These are phyloP conservation scores for Electrophaes corylata DNA, from an alignment of 2,888 invertebrate genomes.

Conservation along the genomic window DNA sequence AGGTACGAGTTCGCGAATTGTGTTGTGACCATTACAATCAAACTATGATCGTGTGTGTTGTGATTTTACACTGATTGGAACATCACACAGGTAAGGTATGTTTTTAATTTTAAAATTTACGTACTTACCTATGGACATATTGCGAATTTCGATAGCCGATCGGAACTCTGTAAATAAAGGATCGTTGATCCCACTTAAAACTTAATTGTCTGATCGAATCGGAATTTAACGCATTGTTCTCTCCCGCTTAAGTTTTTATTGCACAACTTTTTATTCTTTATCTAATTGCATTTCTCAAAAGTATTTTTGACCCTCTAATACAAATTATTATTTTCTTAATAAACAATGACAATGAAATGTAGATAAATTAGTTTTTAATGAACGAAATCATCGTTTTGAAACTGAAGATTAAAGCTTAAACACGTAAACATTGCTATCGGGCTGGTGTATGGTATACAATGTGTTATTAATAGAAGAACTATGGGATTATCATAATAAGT, in stretches of 20 bases:
- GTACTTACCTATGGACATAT: constrained; percentile 35
- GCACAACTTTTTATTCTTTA: constrained; percentile 17
- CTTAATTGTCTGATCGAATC: constrained; percentile 68
- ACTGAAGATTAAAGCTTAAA: constrained; percentile 57
- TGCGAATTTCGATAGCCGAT: constrained; percentile 62
- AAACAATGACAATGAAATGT: neutral
- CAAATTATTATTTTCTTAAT: neutral
- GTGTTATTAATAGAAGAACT: constrained; percentile 71
- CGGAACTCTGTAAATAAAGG: constrained; percentile 58
- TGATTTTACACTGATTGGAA: constrained; percentile 32
- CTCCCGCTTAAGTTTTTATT: constrained; percentile 32
- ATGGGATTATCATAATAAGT: constrained; percentile 52
- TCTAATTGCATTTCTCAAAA: constrained; percentile 13
- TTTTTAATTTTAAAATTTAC: constrained; percentile 18
- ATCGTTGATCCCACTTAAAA: constrained; percentile 77
- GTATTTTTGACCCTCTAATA: neutral
- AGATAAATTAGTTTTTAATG: neutral
- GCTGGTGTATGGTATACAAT: constrained; percentile 65
- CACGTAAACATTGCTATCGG: constrained; percentile 75
- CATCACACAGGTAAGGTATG: constrained; percentile 43
- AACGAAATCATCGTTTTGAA: constrained; percentile 17
- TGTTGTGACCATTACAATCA: constrained; percentile 45
- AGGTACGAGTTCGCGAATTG: constrained; percentile 53
- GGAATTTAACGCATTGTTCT: constrained; percentile 53
- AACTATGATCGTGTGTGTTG: constrained; percentile 30